A percentile compares a stretch with the other conserved stretches of the same genome.
These are phyloP conservation scores for Oscheius onirici DNA, from an alignment of 2,888 invertebrate genomes.

Conservation along the genomic window DNA sequence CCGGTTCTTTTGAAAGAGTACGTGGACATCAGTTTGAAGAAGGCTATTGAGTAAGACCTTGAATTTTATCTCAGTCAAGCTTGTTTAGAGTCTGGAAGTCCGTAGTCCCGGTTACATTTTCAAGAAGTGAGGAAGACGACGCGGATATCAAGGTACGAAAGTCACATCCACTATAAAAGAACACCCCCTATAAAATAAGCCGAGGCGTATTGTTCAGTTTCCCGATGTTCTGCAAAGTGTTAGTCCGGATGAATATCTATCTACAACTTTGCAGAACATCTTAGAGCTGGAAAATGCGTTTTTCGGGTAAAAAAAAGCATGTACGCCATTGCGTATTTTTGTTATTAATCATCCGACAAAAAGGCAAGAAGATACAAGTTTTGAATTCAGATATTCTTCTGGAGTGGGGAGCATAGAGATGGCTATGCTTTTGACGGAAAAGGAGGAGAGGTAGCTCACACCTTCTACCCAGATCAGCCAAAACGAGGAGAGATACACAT, in stretches of 20 bases:
- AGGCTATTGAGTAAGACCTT: slow-evolving; percentile 26
- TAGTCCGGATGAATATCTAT: too few species aligned
- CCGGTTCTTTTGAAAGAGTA: neutral
- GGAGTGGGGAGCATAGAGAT: slow-evolving; percentile 55
- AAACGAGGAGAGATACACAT: slow-evolving; percentile 81
- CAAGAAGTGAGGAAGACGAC: neutral
- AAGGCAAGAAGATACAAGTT: too few species aligned
- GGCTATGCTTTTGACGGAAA: slow-evolving; percentile 63
- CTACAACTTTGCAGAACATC: neutral
- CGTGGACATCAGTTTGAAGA: slow-evolving; percentile 24
- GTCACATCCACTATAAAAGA: neutral
- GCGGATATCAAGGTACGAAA: slow-evolving; percentile 24
- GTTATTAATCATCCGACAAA: neutral
- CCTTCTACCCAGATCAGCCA: slow-evolving; percentile 75
- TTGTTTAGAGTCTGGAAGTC: slow-evolving; percentile 18
- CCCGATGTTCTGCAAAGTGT: neutral
- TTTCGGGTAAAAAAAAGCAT: neutral
- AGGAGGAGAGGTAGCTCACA: slow-evolving; percentile 65
- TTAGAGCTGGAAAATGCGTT: neutral
- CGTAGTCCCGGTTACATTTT: slow-evolving; percentile 12
- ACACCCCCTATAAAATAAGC: neutral
- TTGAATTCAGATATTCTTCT: slow-evolving; percentile 46
- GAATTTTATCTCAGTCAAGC: neutral
- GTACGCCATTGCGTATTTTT: neutral
- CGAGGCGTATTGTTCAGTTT: neutral